Conservation (phyloP, 2,888 invertebrate genomes). For the Platycheirus albimanus region DNA sequence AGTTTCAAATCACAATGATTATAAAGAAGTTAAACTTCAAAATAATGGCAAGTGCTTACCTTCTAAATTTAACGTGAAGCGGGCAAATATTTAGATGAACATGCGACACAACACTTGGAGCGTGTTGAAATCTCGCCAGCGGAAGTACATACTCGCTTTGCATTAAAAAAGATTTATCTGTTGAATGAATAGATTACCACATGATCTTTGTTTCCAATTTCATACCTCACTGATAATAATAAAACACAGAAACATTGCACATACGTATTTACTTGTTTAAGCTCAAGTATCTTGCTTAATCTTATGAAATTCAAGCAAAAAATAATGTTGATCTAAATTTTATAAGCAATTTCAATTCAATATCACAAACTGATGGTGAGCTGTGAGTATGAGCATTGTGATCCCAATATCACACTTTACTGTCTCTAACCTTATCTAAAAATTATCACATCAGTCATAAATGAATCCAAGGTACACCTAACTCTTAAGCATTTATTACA, state of each 20-base stretch:
- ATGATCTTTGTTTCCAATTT: not conserved
- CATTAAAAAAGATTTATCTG: not conserved
- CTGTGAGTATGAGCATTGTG: not conserved
- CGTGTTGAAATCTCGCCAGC: no score
- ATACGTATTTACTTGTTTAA: no score
- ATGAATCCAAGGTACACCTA: conserved; percentile 49
- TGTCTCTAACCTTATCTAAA: conserved; percentile 50
- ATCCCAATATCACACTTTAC: conserved; percentile 51
- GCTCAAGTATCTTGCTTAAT: not conserved
- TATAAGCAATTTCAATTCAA: not conserved
- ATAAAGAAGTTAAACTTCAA: no score
- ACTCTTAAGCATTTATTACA: conserved; percentile 18
- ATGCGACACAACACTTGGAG: no score
- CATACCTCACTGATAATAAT: conserved; percentile 9
- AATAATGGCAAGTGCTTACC: no score
- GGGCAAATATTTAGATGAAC: no score
- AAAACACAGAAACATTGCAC: not conserved
- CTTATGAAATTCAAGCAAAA: not conserved
- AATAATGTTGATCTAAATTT: conserved; percentile 21
- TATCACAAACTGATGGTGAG: no score
- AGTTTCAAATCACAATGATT: no score
- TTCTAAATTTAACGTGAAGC: no score
- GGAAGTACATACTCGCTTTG: not conserved
- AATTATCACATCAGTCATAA: conserved; percentile 69
- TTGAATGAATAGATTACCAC: not conserved